Conservation (phyloP, 2,113 vertebrate genomes). For the Phaethornis superciliosus region DNA sequence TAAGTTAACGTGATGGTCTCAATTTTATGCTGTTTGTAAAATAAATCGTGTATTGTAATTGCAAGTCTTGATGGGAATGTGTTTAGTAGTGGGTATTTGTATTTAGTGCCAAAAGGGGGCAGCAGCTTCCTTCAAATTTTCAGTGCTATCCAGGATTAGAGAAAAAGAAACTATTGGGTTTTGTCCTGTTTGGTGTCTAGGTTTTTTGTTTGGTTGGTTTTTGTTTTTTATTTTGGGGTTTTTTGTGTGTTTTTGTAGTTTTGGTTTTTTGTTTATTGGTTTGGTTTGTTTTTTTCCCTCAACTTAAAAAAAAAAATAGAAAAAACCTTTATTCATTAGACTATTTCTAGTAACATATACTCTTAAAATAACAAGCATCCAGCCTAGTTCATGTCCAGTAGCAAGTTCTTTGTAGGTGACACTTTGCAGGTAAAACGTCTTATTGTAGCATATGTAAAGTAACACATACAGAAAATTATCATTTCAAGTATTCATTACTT, state of each 20-base stretch:
- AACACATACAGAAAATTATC: not conserved
- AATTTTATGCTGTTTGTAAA: not conserved
- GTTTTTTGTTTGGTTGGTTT: too few relatives aligned
- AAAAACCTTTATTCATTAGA: not conserved
- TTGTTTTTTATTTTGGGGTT: too few relatives aligned
- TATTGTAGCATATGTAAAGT: not conserved
- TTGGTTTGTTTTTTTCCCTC: not conserved
- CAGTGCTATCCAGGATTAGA: rapidly evolving
- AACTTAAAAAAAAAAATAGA: not conserved
- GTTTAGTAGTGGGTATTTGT: not conserved
- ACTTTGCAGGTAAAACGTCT: not conserved
- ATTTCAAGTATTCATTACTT: not conserved
- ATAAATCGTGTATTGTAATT: not conserved
- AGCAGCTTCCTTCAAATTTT: slow-evolving; percentile 43
- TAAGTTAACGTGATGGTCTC: not conserved
- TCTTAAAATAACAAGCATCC: not conserved
- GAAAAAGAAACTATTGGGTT: not conserved
- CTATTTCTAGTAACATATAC: not conserved
- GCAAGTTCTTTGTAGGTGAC: not conserved
- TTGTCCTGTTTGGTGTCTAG: not conserved
- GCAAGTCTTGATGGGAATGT: not conserved
- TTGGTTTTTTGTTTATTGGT: too few relatives aligned
- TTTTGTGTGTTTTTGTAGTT: too few relatives aligned
- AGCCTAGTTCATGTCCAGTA: not conserved
- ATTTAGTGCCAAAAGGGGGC: slow-evolving; percentile 62